Conservation (phyloP, 2,797 vertebrate species). For the Australoheros facetus region DNA sequence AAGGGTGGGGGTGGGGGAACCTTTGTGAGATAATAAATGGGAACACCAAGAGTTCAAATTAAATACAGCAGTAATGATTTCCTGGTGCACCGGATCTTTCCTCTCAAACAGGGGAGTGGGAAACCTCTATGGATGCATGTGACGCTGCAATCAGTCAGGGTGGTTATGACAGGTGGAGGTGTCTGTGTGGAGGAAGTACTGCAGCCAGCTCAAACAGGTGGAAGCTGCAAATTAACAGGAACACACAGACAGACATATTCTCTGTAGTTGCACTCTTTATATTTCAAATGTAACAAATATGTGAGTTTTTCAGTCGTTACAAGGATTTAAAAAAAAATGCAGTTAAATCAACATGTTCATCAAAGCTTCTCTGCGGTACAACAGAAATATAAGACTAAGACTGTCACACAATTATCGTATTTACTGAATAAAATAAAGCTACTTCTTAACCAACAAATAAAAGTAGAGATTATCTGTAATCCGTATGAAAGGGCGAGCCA, state of each 20-base stretch:
- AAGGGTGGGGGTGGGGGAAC: not conserved
- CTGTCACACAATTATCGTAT: not conserved
- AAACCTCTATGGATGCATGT: not conserved
- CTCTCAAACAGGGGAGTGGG: not conserved
- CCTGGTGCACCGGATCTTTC: not conserved
- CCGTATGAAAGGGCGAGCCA: not conserved
- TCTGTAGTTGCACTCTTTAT: not conserved
- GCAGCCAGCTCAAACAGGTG: not conserved
- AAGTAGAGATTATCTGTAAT: slow-evolving; percentile 5
- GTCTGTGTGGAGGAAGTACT: not conserved
- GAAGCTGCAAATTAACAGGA: not conserved
- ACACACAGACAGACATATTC: not conserved
- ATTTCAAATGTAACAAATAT: not conserved
- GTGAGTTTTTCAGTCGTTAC: not conserved
- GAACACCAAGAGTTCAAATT: not conserved
- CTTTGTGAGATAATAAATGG: not conserved
- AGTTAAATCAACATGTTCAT: not conserved
- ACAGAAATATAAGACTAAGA: not conserved
- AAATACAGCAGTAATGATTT: slow-evolving; percentile 12
- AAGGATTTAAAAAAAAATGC: too few relatives aligned
- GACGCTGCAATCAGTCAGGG: not conserved
- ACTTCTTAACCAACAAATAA: not conserved
- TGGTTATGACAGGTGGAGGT: not conserved
- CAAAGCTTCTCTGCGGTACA: not conserved
- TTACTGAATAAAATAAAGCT: slow-evolving; percentile 7